Percentiles rank a stretch among this genome's conserved stretches.
phyloP scores from a whole-genome alignment of 2,113 vertebrate genomes.

The Synodontis membranacea region DNA sequence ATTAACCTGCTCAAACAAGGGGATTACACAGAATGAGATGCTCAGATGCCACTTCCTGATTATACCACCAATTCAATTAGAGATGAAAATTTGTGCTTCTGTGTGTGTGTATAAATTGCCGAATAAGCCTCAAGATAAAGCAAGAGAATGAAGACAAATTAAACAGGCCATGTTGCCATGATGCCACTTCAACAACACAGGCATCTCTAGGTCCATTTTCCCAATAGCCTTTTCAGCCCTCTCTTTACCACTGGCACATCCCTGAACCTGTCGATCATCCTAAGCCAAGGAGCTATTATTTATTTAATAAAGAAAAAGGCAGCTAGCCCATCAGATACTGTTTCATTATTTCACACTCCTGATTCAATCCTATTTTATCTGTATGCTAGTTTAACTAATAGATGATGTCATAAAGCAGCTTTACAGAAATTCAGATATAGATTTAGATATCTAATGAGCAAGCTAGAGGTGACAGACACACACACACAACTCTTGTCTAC shows the following conservation, averaged over 20 bases:
- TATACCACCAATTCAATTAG: slow-evolving; percentile 66
- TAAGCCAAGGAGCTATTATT: neutral
- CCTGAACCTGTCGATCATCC: neutral
- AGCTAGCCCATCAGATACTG: neutral
- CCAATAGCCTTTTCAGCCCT: slow-evolving; percentile 7
- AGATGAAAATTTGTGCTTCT: slow-evolving; percentile 55
- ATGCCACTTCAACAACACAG: neutral
- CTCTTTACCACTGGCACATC: neutral
- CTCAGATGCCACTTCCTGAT: slow-evolving; percentile 59
- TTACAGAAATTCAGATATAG: neutral
- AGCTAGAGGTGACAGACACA: neutral
- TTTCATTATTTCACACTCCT: neutral
- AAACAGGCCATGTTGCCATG: slow-evolving; percentile 1
- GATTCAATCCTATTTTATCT: neutral
- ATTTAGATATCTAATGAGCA: neutral
- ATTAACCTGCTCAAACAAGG: slow-evolving; percentile 66
- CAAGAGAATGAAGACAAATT: slow-evolving; percentile 1
- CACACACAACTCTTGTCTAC: too few species aligned
- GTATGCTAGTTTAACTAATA: neutral
- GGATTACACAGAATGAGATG: slow-evolving; percentile 59
- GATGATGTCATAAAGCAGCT: neutral
- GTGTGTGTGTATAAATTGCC: neutral
- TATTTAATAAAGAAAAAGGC: neutral
- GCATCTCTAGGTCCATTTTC: neutral
- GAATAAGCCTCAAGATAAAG: neutral